Base-by-base conservation (phyloP, 1,140 invertebrate species). In the Helicoverpa zea region DNA sequence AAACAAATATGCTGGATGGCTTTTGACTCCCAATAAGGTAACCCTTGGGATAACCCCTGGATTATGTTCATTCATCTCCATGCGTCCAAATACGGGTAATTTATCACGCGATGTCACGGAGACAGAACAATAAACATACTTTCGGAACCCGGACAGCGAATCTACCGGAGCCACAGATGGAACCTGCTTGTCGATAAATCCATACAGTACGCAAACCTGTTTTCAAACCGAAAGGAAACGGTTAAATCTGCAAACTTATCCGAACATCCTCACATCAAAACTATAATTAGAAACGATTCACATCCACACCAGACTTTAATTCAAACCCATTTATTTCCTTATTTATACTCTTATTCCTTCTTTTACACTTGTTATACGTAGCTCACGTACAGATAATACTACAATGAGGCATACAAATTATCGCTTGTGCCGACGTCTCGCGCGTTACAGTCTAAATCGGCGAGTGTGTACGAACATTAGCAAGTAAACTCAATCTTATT, bases 381-480 rank as follows among this genome's bases (percentile, higher is more conserved):
- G 79, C 87, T 91, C 92, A 94, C 93, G 93, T 93, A 93, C 90
- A 88, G 86, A 92, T 94, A 92, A 91, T 90, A 91, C 91, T 91
- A 92, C 89, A 92, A 91, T 92, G 88, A 92, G 86, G 88, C 92
- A 89, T 93, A 94, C 93, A 94, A 94, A 94, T 94, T 94, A 94
- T 94, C 89, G 88, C 89, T 87, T 89, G 89, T 83, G 87, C 93
- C 91, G 91, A 91, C 90, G 86, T 88, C 86, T 90, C 86, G 81
- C 61, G 80, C 81, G 84, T 85, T 86, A 74, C 89, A 87, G 85
- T 88, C 79, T 73, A 86, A 92, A 88, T 81, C 76, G 83, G 85
- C 80, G 79, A 88, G 89, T 84, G 85, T 76, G 72, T 79, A 64
- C 66, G 56, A 3, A 2, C 16, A 10, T 30, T 61, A 54, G n/a